Conservation (phyloP, 2,113 vertebrate species). For the Pteronura brasiliensis region DNA sequence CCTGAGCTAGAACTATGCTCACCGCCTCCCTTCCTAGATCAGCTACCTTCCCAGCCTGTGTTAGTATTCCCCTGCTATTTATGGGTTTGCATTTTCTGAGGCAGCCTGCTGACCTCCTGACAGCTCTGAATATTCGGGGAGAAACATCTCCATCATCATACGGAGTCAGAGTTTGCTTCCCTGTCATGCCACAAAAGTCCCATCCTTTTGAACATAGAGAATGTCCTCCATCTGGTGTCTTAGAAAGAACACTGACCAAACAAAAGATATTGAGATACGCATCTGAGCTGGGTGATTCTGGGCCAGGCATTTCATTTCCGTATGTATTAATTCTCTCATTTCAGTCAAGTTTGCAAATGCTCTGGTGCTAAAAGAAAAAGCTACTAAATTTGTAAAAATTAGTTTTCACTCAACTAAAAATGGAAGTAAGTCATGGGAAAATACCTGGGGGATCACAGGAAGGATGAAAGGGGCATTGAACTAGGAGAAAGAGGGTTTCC, state of each 20-base stretch:
- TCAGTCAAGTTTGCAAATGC: background rate
- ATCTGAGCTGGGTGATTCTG: background rate
- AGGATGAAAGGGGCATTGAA: background rate
- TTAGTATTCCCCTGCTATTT: background rate
- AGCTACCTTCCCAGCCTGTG: background rate
- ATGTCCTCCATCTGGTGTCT: background rate
- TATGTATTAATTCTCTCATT: background rate
- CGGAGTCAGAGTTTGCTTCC: background rate
- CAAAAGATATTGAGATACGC: background rate
- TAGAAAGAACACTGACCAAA: background rate
- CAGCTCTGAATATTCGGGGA: background rate
- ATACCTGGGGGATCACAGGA: background rate
- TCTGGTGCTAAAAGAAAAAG: background rate
- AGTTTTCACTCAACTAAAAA: background rate
- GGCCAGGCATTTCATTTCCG: background rate
- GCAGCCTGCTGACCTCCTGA: background rate
- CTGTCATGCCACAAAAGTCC: background rate
- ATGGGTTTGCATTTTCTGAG: background rate
- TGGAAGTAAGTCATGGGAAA: slow-evolving; percentile 1
- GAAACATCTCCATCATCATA: background rate
- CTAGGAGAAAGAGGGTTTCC: background rate
- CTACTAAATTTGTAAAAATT: background rate
- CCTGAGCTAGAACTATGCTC: background rate
- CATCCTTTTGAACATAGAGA: background rate
- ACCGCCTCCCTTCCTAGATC: background rate